Percentiles rank a stretch among this genome's conserved stretches.
Conservation (phyloP, 2,888 invertebrate species). For the Erpobdella octoculata region DNA sequence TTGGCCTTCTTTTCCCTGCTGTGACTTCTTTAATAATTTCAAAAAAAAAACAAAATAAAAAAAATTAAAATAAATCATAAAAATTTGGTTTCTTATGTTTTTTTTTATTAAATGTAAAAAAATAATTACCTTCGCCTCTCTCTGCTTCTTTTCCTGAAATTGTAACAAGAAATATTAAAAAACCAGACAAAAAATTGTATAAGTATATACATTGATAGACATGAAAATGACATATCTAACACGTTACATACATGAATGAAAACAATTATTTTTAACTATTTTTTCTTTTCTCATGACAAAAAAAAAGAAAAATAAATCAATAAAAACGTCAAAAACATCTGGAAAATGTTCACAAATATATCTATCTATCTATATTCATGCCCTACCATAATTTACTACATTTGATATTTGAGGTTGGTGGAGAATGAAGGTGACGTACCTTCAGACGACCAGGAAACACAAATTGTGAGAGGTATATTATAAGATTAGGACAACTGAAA, state of each 20-base stretch:
- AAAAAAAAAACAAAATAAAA: neutral
- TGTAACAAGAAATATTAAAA: neutral
- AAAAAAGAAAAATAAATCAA: no score
- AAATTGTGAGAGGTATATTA: slow-evolving; percentile 1
- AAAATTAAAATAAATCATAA: no score
- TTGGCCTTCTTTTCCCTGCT: slow-evolving; percentile 15
- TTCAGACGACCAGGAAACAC: no score
- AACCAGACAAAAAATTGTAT: neutral
- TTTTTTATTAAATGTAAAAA: neutral
- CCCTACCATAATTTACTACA: no score
- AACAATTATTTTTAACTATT: neutral
- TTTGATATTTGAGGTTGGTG: no score
- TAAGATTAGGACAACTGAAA: neutral
- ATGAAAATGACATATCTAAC: neutral
- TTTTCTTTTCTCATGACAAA: no score
- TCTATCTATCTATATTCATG: no score
- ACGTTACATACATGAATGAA: neutral
- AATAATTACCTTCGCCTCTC: slow-evolving; percentile 21
- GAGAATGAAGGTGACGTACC: slow-evolving; percentile 8
- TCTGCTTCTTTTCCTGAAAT: slow-evolving; percentile 24
- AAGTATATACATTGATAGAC: neutral
- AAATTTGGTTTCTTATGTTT: no score
- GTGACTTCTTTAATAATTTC: neutral
- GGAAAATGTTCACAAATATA: no score
- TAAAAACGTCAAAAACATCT: no score